Evolutionary conservation across 2,888 invertebrate genomes (phyloP), one percentile per base, ranked within the genome.

Genomic region (Dorcus parallelipipedus): DNA sequence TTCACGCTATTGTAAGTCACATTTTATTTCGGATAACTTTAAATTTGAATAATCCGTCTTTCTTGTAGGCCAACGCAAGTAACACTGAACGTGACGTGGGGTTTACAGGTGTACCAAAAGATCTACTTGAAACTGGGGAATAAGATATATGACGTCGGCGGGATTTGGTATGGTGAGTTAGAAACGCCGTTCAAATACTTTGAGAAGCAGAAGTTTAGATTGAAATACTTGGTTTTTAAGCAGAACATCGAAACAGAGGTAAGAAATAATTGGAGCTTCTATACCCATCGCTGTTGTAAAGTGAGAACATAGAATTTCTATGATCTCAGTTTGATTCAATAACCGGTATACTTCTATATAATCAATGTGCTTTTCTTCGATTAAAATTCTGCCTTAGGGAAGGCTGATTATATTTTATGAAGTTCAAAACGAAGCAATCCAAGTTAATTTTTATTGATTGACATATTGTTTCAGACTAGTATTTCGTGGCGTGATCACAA

Each of bases 1-100:
- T 62, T 69, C 38, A 55, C 64, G 38, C 54, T 69, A 47, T 48
- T 67, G 69, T 69, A 63, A 67, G 67, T 65, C 50, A 26, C 38
- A 7, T 45, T 45, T 45, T 20, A 9, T 20, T 45, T 45, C 4
- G 9, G 26, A 33, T 10, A 20, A 57, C 10, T 20, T 9, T 6
- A 48, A n/a, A 7, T 52, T 20, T 20, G 1, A 20, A 14, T n/a
- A 41, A 41, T 52, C 5, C 10, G 38, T 41, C 47, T 38, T 52
- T 50, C 54, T 62, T 58, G 9, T 58, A 69, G 69, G 43, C 67
- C 67, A 26, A 58, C 62, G 2, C 67, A 68, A 59, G 65, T 69
- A 7, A 64, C 64, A 1, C 56, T 67, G 56, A 66, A 69, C 49
- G 64, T 69, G 20, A 68, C 69, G 3, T 69, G 67, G 69, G 69